Base-by-base conservation (phyloP, 2,888 invertebrate genomes). In the Chloromyia formosa region DNA sequence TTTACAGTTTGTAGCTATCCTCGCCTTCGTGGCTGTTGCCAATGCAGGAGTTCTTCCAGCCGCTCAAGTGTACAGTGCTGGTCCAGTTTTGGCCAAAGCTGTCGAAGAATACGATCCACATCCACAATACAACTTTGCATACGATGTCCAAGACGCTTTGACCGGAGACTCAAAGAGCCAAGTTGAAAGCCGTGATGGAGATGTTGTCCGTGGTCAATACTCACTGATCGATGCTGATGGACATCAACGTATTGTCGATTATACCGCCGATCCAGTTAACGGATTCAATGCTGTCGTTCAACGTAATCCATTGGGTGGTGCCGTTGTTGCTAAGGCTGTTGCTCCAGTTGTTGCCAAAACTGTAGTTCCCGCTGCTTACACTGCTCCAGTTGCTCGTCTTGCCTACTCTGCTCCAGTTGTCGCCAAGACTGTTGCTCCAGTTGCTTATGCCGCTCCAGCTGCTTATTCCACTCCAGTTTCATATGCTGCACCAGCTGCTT, bases 131-230 rank as follows among this genome's bases (percentile, higher is more conserved):
- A 81, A 81, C 68, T 86, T 81, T 80, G 82, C 82, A 1, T 86
- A 86, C 77, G 84, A 84, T 62, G 81, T 86, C 9, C 82, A 85
- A 78, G 86, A 86, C 74, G 79, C 80, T 74, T 78, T 84, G 18
- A 85, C 85, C 23, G 85, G 86, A 40, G 86, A 86, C 78, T 80
- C 79, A 71, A 85, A 85, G 77, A 83, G 80, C 20, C 89, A 89
- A 84, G 87, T 87, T 76, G 89, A 89, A 84, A 86, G 87, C 78
- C 88, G 89, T 78, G 83, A 85, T 77, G 89, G 89, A 27, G 88
- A 88, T 84, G 85, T 85, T 78, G 89, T 89, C 64, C 86, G 87
- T 81, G 88, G 82, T 82, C 87, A 82, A 76, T 85, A 85, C 80
- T 84, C 83, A 54, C 77, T 85, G 22, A 78, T 78, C 56, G 85